These are phyloP conservation scores for Lasius fuliginosus DNA, from an alignment of 2,888 invertebrate genomes.

Conservation along the genomic window DNA sequence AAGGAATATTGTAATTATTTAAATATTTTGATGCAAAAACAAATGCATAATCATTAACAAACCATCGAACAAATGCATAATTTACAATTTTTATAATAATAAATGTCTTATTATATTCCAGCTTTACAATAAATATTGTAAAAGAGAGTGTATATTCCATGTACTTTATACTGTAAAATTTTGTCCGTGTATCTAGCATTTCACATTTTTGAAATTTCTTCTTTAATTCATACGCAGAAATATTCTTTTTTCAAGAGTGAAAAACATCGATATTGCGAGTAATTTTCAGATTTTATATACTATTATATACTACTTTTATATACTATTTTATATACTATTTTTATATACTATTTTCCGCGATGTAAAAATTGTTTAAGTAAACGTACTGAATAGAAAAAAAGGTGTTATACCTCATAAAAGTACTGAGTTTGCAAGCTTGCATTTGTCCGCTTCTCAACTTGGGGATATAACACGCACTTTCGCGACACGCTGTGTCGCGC, in stretches of 20 bases:
- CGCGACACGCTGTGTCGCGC: slow-evolving; percentile 10
- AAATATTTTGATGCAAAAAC: too few relatives aligned
- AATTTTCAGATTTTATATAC: too few relatives aligned
- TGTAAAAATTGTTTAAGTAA: background rate
- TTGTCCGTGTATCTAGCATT: background rate
- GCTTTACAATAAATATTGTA: too few relatives aligned
- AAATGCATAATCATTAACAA: too few relatives aligned
- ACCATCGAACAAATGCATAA: too few relatives aligned
- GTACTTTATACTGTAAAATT: too few relatives aligned
- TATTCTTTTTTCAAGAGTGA: background rate
- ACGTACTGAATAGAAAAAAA: too few relatives aligned
- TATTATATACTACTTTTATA: too few relatives aligned
- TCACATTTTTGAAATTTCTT: background rate
- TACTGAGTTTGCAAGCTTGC: background rate
- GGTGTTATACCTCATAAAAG: background rate
- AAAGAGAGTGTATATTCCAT: too few relatives aligned
- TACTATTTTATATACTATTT: background rate
- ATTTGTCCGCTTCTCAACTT: background rate
- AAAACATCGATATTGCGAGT: background rate
- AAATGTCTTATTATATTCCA: too few relatives aligned
- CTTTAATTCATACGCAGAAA: background rate
- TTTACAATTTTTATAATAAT: too few relatives aligned
- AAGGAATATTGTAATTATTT: too few relatives aligned
- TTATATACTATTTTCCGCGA: background rate
- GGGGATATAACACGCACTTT: slow-evolving; percentile 7